Conservation (phyloP, 2,888 invertebrate genomes). For the Erynnis tages region DNA sequence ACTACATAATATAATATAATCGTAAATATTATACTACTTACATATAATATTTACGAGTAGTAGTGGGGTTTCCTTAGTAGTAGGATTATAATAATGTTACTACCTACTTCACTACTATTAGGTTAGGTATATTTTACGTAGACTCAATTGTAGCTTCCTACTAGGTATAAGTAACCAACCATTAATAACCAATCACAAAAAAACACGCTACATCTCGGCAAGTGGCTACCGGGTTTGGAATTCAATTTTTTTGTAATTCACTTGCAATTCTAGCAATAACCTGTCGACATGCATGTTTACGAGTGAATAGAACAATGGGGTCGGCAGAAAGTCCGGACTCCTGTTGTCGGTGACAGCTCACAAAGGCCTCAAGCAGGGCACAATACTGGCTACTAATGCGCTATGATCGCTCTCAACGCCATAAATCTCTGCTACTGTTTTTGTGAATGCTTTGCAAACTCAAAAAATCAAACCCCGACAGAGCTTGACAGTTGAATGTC, state of each 20-base stretch:
- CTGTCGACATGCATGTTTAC: conserved; percentile 78
- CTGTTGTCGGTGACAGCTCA: conserved; percentile 8
- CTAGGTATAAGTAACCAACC: too few species aligned
- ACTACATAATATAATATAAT: too few species aligned
- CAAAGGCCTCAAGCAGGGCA: conserved; percentile 70
- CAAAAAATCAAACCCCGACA: conserved; percentile 16
- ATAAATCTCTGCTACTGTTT: conserved; percentile 65
- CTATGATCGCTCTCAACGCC: conserved; percentile 71
- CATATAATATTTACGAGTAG: too few species aligned
- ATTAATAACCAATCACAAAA: too few species aligned
- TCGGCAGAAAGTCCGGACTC: conserved; percentile 10
- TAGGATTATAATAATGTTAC: too few species aligned
- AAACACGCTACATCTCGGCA: too few species aligned
- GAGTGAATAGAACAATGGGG: conserved; percentile 63
- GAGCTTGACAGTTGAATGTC: conserved; percentile 8
- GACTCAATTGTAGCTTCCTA: too few species aligned
- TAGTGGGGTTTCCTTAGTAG: too few species aligned
- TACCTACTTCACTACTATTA: too few species aligned
- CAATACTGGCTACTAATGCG: conserved; percentile 73
- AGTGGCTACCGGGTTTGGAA: conserved; percentile 42
- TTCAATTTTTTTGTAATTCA: conserved; percentile 13
- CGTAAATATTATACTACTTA: too few species aligned
- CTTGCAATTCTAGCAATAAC: conserved; percentile 43
- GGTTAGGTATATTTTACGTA: too few species aligned
- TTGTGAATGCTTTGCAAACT: conserved; percentile 31